Conservation (phyloP, 2,888 invertebrate species). For the Deroplatys truncata region DNA sequence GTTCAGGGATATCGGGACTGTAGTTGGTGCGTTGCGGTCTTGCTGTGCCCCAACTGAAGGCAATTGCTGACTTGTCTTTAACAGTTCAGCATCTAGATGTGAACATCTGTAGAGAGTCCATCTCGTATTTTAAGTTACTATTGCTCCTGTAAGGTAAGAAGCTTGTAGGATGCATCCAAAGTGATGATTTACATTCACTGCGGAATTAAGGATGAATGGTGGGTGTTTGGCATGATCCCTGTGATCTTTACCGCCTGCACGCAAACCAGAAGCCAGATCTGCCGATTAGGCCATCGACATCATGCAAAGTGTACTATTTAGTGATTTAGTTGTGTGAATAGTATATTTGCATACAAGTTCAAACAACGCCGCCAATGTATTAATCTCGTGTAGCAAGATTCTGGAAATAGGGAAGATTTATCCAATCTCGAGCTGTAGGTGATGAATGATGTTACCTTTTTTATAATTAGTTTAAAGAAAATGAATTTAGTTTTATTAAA, state of each 20-base stretch:
- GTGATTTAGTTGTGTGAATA: no score
- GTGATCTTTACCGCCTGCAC: neutral
- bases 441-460: neutral
- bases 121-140: no score
- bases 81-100: no score
- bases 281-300: neutral
- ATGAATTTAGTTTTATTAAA: no score
- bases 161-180: neutral
- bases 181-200: neutral
- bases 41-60: no score
- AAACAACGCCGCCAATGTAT: neutral
- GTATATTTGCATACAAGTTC: neutral
- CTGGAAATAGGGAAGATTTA: neutral
- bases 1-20: no score
- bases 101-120: no score
- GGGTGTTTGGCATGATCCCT: neutral
- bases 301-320: neutral
- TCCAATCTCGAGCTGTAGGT: neutral
- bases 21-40: no score
- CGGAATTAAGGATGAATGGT: neutral
- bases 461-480: no score
- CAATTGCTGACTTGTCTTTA: no score
- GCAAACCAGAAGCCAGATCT: neutral
- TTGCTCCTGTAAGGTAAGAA: no score
- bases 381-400: neutral